Percentiles rank a stretch among this genome's conserved stretches.
These are phyloP conservation scores for Ooceraea biroi DNA, from an alignment of 1,140 invertebrate genomes.

Conservation along the genomic window DNA sequence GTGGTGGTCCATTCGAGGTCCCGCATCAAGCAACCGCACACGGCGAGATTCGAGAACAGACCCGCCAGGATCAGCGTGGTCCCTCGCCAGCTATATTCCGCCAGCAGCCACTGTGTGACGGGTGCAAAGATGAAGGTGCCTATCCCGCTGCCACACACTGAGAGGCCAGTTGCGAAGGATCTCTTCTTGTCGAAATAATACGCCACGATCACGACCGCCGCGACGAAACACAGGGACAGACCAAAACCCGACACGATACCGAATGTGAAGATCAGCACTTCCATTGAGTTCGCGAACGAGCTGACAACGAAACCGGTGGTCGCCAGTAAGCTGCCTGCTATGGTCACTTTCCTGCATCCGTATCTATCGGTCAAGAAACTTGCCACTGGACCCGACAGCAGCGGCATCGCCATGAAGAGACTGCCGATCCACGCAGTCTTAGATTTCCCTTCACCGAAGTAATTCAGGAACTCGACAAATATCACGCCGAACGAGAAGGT, in stretches of 20 bases:
- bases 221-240: conserved; percentile 94
- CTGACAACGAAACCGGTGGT: conserved; percentile 93
- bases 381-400: conserved; percentile 95
- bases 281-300: conserved; percentile 92
- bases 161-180: conserved; percentile 96
- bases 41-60: conserved; percentile 94
- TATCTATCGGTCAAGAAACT: conserved; percentile 95
- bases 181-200: conserved; percentile 98
- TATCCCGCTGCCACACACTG: conserved; percentile 95
- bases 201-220: conserved; percentile 96
- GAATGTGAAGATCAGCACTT: conserved; percentile 93
- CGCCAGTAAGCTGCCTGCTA: conserved; percentile 93
- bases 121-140: conserved; percentile 97
- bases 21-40: conserved; percentile 94
- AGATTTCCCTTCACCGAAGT: conserved; percentile 93
- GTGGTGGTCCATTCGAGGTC: conserved; percentile 92
- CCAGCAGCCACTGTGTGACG: conserved; percentile 91
- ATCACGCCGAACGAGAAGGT: conserved; percentile 97
- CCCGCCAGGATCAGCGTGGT: conserved; percentile 93
- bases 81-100: conserved; percentile 94
- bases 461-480: conserved; percentile 94
- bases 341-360: conserved; percentile 93
- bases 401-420: conserved; percentile 95
- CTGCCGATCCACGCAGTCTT: conserved; percentile 96
- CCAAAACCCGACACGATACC: conserved; percentile 95